These are phyloP conservation scores for Isichthys henryi DNA, from an alignment of 2,113 vertebrate genomes.

Conservation along the genomic window DNA sequence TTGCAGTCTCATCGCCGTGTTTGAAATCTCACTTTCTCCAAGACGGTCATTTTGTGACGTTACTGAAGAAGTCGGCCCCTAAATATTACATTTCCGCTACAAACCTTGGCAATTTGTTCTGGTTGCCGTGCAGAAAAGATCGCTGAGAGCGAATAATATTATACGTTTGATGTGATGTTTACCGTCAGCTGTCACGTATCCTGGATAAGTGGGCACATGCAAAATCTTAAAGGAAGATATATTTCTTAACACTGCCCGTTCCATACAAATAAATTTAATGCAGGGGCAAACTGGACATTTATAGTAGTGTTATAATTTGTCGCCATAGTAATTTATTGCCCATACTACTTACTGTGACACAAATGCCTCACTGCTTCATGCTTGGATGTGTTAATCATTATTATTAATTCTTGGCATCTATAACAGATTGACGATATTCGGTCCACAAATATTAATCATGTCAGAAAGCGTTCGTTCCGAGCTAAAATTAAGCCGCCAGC, in stretches of 20 bases:
- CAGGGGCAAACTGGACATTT: not conserved
- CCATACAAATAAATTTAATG: not conserved
- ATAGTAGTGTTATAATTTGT: not conserved
- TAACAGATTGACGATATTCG: not conserved
- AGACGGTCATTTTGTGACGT: not conserved
- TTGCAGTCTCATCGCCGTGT: not conserved
- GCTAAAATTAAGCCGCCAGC: not conserved
- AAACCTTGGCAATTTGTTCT: not conserved
- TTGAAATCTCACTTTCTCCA: not conserved
- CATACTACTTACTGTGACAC: not conserved
- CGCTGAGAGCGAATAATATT: not conserved
- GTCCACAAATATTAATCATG: not conserved
- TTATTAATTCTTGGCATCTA: not conserved
- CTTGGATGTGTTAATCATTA: constrained; percentile 1
- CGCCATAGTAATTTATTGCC: not conserved
- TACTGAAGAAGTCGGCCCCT: not conserved
- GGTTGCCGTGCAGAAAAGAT: not conserved
- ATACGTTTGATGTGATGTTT: not conserved
- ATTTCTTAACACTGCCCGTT: not conserved
- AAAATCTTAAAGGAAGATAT: not conserved
- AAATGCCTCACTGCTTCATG: not conserved
- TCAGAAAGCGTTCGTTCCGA: not conserved
- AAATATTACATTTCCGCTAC: not conserved
- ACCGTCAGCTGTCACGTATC: not conserved
- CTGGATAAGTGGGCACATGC: not conserved